Evolutionary conservation across 2,113 vertebrate species (phyloP).

Genomic region (Atlantisia rogersi): DNA sequence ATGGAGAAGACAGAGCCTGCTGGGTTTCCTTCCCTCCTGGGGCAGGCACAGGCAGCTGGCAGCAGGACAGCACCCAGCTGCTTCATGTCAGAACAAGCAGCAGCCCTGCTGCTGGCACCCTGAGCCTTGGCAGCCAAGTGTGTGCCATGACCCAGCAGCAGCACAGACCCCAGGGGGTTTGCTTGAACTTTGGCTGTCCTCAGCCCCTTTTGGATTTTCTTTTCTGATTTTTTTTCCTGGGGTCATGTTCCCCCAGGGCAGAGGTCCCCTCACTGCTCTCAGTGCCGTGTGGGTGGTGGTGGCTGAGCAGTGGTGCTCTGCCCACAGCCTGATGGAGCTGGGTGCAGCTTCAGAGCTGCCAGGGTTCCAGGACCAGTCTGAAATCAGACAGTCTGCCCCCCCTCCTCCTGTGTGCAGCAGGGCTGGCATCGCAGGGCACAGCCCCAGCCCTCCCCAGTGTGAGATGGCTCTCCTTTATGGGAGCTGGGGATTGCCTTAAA

Average conservation of each 20-base stretch:
- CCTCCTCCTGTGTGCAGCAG: not conserved
- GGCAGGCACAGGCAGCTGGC: not conserved
- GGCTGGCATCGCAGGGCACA: not conserved
- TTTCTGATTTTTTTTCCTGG: no score
- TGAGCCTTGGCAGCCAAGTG: rapidly evolving
- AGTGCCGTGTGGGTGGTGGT: rapidly evolving
- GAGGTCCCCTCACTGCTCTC: not conserved
- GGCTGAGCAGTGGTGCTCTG: rapidly evolving
- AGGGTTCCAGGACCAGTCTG: not conserved
- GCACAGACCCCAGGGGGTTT: rapidly evolving
- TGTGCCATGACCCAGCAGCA: not conserved
- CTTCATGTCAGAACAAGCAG: not conserved
- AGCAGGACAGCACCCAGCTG: not conserved
- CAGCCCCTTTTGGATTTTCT: not conserved
- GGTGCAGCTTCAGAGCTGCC: not conserved
- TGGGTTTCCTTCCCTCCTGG: not conserved
- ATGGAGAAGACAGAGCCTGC: rapidly evolving
- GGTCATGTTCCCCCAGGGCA: not conserved
- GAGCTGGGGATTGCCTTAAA: not conserved
- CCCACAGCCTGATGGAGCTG: not conserved
- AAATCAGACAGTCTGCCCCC: not conserved
- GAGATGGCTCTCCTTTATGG: rapidly evolving
- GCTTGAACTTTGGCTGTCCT: not conserved
- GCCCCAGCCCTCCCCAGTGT: not conserved
- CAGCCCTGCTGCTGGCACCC: not conserved